phyloP scores from a whole-genome alignment of 2,888 invertebrate genomes.

The Lordiphosa andalusiaca region DNA sequence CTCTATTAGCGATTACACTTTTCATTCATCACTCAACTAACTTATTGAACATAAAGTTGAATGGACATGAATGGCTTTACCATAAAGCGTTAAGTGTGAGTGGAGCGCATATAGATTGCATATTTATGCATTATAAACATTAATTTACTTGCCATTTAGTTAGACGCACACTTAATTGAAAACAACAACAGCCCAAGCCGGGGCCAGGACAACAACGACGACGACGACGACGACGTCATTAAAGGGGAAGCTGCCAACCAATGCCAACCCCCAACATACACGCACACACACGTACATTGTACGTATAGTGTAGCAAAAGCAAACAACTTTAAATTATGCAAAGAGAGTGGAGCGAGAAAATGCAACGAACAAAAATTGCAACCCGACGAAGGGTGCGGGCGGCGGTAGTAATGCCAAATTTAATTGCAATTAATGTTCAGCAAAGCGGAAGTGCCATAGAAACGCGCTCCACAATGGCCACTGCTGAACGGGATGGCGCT shows the following conservation, averaged over 20 bases:
- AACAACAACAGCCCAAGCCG: slow-evolving; percentile 48
- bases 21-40: background rate
- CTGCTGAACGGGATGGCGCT: slow-evolving; percentile 40
- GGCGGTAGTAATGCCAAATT: slow-evolving; percentile 58
- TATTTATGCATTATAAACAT: slow-evolving; percentile 64
- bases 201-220: slow-evolving; percentile 8
- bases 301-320: slow-evolving; percentile 21
- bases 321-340: slow-evolving; percentile 65
- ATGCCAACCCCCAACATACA: background rate
- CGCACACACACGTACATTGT: background rate
- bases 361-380: slow-evolving; percentile 56
- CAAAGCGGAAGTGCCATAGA: slow-evolving; percentile 60
- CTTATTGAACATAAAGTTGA: no score
- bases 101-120: slow-evolving; percentile 41
- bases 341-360: slow-evolving; percentile 38
- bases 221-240: slow-evolving; percentile 9
- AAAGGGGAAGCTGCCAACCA: slow-evolving; percentile 8
- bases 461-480: slow-evolving; percentile 32
- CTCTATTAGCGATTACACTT: slow-evolving; percentile 12
- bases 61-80: no score
- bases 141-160: slow-evolving; percentile 66
- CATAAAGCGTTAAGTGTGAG: background rate
- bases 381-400: slow-evolving; percentile 4
- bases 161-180: slow-evolving; percentile 66
- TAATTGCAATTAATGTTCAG: slow-evolving; percentile 71